These are phyloP conservation scores for Hedya salicella DNA, from an alignment of 2,888 invertebrate species.

Conservation along the genomic window DNA sequence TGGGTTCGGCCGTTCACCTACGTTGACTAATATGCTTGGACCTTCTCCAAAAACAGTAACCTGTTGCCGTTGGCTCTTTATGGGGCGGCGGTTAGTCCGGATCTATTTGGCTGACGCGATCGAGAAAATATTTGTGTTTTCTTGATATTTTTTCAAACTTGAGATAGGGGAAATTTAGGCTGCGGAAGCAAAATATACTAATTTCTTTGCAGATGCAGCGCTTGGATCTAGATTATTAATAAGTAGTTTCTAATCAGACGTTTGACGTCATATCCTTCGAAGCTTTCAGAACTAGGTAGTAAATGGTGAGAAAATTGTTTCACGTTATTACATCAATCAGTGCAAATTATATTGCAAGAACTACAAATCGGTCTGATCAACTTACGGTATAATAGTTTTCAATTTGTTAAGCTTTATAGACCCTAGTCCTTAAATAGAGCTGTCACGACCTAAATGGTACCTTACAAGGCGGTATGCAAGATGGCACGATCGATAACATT, in stretches of 20 bases:
- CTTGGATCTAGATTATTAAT: no score
- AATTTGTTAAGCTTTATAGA: neutral
- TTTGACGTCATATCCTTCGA: no score
- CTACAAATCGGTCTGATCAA: neutral
- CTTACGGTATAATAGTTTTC: neutral
- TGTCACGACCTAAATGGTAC: neutral
- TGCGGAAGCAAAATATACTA: neutral
- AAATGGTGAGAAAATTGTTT: neutral
- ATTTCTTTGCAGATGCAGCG: neutral
- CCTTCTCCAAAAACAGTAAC: conserved; percentile 71
- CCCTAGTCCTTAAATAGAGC: neutral
- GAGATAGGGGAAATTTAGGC: neutral
- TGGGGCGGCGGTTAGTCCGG: conserved; percentile 14
- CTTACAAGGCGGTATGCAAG: conserved; percentile 12
- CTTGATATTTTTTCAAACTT: conserved; percentile 15
- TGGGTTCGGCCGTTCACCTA: conserved; percentile 77
- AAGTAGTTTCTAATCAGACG: no score
- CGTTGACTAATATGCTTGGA: conserved; percentile 70
- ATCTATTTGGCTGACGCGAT: conserved; percentile 41
- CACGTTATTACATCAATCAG: neutral
- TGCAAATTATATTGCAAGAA: neutral
- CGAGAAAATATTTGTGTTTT: conserved; percentile 29
- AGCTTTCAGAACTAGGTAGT: neutral
- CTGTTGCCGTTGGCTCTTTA: conserved; percentile 48
- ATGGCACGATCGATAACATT: conserved; percentile 20